phyloP scores from a whole-genome alignment of 2,888 invertebrate genomes.

The Orchestes rusci region DNA sequence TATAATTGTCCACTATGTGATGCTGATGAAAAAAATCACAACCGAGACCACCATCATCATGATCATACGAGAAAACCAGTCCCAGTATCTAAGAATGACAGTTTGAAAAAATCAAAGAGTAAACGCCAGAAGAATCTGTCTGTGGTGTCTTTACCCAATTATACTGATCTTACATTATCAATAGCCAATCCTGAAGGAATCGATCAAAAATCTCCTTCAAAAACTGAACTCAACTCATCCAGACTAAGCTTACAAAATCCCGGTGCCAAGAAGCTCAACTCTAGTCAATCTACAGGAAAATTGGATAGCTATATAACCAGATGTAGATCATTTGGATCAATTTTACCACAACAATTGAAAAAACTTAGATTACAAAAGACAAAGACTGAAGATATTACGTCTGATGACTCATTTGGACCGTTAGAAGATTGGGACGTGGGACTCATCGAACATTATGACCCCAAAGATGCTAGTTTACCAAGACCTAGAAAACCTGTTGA shows the following conservation, averaged over 20 bases:
- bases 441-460: conserved; percentile 44
- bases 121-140: conserved; percentile 46
- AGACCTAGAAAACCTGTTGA: conserved; percentile 31
- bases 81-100: conserved; percentile 17
- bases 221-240: conserved; percentile 13
- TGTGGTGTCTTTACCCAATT: conserved; percentile 49
- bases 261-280: conserved; percentile 31
- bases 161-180: conserved; percentile 44
- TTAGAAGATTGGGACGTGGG: conserved; percentile 48
- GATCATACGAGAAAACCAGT: conserved; percentile 25
- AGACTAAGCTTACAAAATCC: conserved; percentile 18
- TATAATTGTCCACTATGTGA: conserved; percentile 41
- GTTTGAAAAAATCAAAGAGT: conserved; percentile 23
- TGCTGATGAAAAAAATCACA: conserved; percentile 34
- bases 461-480: conserved; percentile 42
- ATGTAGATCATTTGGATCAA: conserved; percentile 45
- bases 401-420: conserved; percentile 46
- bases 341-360: conserved; percentile 44
- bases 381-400: conserved; percentile 41
- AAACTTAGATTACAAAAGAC: conserved; percentile 29
- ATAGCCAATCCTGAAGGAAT: conserved; percentile 35
- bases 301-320: conserved; percentile 45
- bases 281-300: conserved; percentile 38
- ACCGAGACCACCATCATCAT: conserved; percentile 34
- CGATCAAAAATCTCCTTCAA: conserved; percentile 18